Base-by-base conservation (phyloP, 2,888 invertebrate genomes). In the Erebia ligea region DNA sequence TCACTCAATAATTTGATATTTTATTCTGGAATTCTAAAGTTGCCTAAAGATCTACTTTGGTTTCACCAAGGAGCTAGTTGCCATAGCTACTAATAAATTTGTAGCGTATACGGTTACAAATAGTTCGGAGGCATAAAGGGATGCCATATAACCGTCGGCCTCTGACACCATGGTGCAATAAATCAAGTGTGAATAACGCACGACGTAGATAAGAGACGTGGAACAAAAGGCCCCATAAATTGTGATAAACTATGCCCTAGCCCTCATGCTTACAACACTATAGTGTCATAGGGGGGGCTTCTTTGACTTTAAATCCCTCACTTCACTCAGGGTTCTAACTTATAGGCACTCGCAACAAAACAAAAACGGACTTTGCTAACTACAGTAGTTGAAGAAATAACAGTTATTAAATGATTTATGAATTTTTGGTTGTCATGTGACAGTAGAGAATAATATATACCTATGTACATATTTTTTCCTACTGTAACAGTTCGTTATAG, bases 171-270 rank as follows among this genome's bases (percentile, higher is more conserved):
- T 80, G 82, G 78, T 80, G 80, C 82, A 81, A 89, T 92, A 91
- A 90, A 91, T 92, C 91, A 92, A 83, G 81, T 83, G 86, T 91
- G 90, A 90, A 90, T 87, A 87, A 88, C 89, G 84, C 89, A 83
- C 82, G 84, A 77, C 82, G 80, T 79, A 89, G 91, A 92, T 91
- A 91, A 89, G 87, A 89, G 87, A 82, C 83, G 81, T 82, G 84
- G 88, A 90, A 92, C 91, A 91, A 92, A 90, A 90, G 90, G 89
- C 86, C 85, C 86, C 86, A 90, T 92, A 92, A 91, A 92, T 92
- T 91, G 89, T 75, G 73, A 76, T 76, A 72, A 73, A 76, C 73
- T 71, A 73, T 72, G 58, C 83, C 87, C 88, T 85, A 85, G 88
- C 87, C 84, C 83, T 82, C 80, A 74, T 76, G 76, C 74, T 74